Conservation (phyloP, 2,797 vertebrate species). For the Peromyscus melanophrys region DNA sequence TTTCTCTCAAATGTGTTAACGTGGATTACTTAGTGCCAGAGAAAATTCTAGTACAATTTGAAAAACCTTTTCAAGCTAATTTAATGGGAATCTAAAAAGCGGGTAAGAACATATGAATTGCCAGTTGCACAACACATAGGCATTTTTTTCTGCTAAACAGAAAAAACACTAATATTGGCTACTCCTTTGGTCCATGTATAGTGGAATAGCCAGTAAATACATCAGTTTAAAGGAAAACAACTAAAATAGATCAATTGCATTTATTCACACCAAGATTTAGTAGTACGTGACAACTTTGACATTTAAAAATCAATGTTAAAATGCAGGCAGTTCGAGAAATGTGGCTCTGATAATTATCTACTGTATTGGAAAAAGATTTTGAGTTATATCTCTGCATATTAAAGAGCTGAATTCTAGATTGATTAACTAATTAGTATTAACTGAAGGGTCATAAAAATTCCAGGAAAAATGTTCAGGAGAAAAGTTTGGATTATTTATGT, state of each 20-base stretch:
- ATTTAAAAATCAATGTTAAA: conserved; percentile 25
- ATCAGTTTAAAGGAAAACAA: neutral
- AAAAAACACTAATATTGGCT: neutral
- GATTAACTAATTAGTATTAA: neutral
- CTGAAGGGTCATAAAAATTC: neutral
- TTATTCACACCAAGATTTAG: neutral
- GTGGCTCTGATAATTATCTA: neutral
- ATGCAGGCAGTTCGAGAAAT: neutral
- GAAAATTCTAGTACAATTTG: neutral
- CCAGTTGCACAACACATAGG: neutral
- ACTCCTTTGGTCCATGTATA: neutral
- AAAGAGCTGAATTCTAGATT: neutral
- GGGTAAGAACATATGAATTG: neutral
- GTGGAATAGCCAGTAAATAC: neutral
- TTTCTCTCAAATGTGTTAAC: neutral
- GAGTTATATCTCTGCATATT: neutral
- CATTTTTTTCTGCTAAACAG: neutral
- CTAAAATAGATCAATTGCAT: neutral
- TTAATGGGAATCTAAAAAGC: neutral
- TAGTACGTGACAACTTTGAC: neutral
- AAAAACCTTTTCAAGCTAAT: neutral
- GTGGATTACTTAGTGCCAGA: neutral
- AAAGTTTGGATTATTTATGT: neutral
- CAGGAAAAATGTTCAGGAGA: neutral
- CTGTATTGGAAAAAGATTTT: neutral